Conservation (phyloP, 2,113 vertebrate species). For the Planiliza haematocheilus region DNA sequence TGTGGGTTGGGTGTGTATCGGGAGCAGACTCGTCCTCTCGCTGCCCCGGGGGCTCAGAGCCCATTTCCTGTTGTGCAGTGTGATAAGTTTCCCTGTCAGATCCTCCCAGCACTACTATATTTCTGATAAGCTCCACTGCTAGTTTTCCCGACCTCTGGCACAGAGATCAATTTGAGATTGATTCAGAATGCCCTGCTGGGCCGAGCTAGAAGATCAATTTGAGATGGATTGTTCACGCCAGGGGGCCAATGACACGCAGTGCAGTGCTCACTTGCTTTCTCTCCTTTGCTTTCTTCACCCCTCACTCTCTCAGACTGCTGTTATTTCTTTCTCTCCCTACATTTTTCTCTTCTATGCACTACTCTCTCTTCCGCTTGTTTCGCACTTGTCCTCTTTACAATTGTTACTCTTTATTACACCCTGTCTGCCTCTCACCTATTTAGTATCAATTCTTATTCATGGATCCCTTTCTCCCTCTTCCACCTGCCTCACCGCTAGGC, state of each 20-base stretch:
- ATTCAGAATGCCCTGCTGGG: slow-evolving; percentile 85
- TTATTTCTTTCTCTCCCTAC: slow-evolving; percentile 64
- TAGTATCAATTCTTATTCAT: slow-evolving; percentile 55
- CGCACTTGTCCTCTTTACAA: slow-evolving; percentile 50
- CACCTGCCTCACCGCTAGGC: slow-evolving; percentile 55
- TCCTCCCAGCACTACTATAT: slow-evolving; percentile 87
- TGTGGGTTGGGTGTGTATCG: slow-evolving; percentile 51
- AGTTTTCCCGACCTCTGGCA: slow-evolving; percentile 87
- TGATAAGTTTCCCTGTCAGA: slow-evolving; percentile 89
- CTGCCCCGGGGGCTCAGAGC: slow-evolving; percentile 80
- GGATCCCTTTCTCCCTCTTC: slow-evolving; percentile 22
- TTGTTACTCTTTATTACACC: slow-evolving; percentile 35
- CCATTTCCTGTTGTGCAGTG: slow-evolving; percentile 84
- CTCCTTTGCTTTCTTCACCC: slow-evolving; percentile 72
- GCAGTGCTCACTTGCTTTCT: slow-evolving; percentile 76
- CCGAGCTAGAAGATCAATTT: slow-evolving; percentile 86
- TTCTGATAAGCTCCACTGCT: slow-evolving; percentile 88
- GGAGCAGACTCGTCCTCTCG: slow-evolving; percentile 71
- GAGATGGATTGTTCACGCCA: slow-evolving; percentile 86
- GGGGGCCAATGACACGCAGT: slow-evolving; percentile 81
- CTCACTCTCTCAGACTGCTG: slow-evolving; percentile 57
- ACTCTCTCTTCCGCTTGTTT: slow-evolving; percentile 66
- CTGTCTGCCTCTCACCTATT: slow-evolving; percentile 29
- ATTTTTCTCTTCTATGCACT: slow-evolving; percentile 51
- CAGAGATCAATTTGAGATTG: slow-evolving; percentile 89